Percentiles rank a stretch among this genome's conserved stretches.
phyloP scores from a whole-genome alignment of 1,140 invertebrate genomes.

The Philopotamus ludificatus region DNA sequence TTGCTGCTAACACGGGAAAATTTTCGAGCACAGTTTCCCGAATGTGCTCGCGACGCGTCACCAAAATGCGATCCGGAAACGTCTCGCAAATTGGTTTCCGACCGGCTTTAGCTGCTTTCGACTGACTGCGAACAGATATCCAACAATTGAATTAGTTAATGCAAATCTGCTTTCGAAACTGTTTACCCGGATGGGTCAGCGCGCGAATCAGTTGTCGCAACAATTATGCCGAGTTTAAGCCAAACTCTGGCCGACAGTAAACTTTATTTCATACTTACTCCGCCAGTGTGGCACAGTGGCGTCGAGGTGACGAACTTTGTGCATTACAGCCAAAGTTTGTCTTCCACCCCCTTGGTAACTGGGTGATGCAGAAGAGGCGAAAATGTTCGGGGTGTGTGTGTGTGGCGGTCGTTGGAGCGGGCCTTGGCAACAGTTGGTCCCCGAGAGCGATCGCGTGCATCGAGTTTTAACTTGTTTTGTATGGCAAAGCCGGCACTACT shows the following conservation, averaged over 20 bases:
- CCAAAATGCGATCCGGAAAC: no score
- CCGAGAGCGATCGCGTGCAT: not conserved
- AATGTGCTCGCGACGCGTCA: no score
- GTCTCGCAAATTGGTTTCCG: no score
- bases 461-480: no score
- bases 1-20: not conserved
- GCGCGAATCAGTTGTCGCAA: not conserved
- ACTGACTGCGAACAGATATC: no score
- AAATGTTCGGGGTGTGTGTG: no score
- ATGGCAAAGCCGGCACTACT: no score
- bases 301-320: conserved; percentile 20
- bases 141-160: no score
- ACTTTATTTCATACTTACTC: conserved; percentile 3
- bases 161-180: no score
- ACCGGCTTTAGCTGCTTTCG: no score
- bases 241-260: not conserved
- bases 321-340: conserved; percentile 14
- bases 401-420: no score
- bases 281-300: not conserved
- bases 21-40: no score
- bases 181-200: not conserved
- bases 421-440: conserved; percentile 8
- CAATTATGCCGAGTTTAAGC: not conserved
- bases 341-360: not conserved
- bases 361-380: not conserved